A percentile compares a stretch with the other conserved stretches of the same genome.
phyloP scores from a whole-genome alignment of 53 echinoderm and acorn worm species.

The Antedon mediterranea region DNA sequence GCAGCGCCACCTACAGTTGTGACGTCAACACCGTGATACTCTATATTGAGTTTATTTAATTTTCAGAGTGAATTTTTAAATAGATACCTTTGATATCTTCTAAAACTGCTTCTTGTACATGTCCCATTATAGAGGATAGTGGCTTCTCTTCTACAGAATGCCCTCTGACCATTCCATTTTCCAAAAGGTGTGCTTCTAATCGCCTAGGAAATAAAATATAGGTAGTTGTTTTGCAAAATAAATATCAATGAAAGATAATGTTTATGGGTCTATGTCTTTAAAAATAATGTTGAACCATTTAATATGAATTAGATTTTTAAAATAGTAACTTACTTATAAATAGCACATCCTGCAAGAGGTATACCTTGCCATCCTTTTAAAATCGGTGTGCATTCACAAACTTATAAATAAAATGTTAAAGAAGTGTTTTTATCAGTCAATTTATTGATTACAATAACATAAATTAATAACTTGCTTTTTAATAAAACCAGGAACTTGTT shows the following conservation, averaged over 20 bases:
- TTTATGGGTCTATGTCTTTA: too few species aligned
- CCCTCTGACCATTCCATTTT: slow-evolving; percentile 44
- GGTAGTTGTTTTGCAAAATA: background rate
- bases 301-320: too few species aligned
- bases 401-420: slow-evolving; percentile 14
- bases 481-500: too few species aligned
- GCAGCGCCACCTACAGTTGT: too few species aligned
- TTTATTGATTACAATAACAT: too few species aligned
- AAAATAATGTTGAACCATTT: too few species aligned
- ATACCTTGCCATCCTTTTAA: slow-evolving; percentile 72
- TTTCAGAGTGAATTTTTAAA: too few species aligned
- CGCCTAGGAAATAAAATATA: slow-evolving; percentile 24
- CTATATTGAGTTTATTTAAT: too few species aligned
- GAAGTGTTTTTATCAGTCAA: too few species aligned
- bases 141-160: slow-evolving; percentile 56
- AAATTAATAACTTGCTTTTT: too few species aligned
- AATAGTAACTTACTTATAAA: slow-evolving; percentile 62
- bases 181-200: slow-evolving; percentile 47
- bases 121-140: slow-evolving; percentile 52
- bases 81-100: slow-evolving; percentile 89
- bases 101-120: slow-evolving; percentile 39
- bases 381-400: slow-evolving; percentile 89
- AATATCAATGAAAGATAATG: too few species aligned
- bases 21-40: too few species aligned
- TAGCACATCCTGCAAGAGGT: slow-evolving; percentile 59